phyloP scores from a whole-genome alignment of 2,113 vertebrate species.

The Myocastor coypus region DNA sequence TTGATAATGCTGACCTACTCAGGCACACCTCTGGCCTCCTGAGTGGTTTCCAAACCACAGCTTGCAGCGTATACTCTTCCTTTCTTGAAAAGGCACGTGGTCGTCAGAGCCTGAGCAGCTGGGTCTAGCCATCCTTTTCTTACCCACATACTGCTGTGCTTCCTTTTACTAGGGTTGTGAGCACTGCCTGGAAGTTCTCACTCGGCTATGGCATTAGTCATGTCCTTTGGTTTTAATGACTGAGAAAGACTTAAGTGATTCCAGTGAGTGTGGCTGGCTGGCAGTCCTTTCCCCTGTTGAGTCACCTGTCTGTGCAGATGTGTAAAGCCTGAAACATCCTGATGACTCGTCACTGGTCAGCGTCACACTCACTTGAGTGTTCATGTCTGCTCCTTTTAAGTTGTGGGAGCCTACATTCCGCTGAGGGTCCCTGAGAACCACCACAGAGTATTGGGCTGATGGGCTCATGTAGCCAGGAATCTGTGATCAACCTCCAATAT shows the following conservation, averaged over 20 bases:
- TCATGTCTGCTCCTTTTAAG: conserved; percentile 32
- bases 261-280: conserved; percentile 25
- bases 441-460: not conserved
- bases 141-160: not conserved
- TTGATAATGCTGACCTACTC: not conserved
- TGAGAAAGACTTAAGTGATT: conserved; percentile 16
- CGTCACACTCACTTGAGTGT: not conserved
- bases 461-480: not conserved
- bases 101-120: accelerated
- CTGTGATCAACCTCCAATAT: not conserved
- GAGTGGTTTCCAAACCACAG: not conserved
- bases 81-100: not conserved
- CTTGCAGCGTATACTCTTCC: not conserved
- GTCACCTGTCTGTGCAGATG: conserved; percentile 64
- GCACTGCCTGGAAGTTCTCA: conserved; percentile 45
- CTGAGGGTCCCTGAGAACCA: not conserved
- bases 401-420: not conserved
- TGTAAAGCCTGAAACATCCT: not conserved
- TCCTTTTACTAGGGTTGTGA: conserved; percentile 1
- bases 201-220: conserved; percentile 56
- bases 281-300: conserved; percentile 9
- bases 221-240: conserved; percentile 13
- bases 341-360: not conserved
- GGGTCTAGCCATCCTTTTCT: not conserved
- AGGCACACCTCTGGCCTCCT: not conserved